Percentiles rank a stretch among this genome's conserved stretches.
These are phyloP conservation scores for Tribolium madens DNA, from an alignment of 1,140 invertebrate species.

Conservation along the genomic window DNA sequence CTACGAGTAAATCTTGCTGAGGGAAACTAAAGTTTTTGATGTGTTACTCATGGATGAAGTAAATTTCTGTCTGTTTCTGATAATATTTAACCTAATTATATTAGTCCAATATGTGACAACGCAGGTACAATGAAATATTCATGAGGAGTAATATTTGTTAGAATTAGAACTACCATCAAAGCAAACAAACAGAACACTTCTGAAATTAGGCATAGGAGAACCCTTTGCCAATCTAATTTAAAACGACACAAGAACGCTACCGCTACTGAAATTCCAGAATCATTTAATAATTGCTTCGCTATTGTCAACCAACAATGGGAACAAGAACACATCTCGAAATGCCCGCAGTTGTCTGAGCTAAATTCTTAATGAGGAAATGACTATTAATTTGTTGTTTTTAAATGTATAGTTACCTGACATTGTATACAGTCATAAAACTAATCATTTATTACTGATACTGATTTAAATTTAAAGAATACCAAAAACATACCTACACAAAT, in stretches of 20 bases:
- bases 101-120: slow-evolving; percentile 9
- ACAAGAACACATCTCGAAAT: slow-evolving; percentile 23
- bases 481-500: too few relatives aligned
- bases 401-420: slow-evolving; percentile 1
- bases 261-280: slow-evolving; percentile 31
- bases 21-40: too few relatives aligned
- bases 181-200: slow-evolving; percentile 37
- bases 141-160: slow-evolving; percentile 35
- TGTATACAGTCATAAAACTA: neutral
- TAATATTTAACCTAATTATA: neutral
- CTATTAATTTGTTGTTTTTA: slow-evolving; percentile 30
- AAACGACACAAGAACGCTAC: slow-evolving; percentile 33
- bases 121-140: slow-evolving; percentile 19
- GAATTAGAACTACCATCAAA: slow-evolving; percentile 40
- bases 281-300: slow-evolving; percentile 43
- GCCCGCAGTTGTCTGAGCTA: slow-evolving; percentile 14
- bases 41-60: too few relatives aligned
- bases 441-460: too few relatives aligned
- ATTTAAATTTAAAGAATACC: too few relatives aligned
- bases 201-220: slow-evolving; percentile 35
- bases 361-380: slow-evolving; percentile 35
- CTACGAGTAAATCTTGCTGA: too few relatives aligned
- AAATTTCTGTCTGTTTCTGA: neutral
- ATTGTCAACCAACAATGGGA: slow-evolving; percentile 43
- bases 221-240: slow-evolving; percentile 42